Conservation (phyloP, 2,797 vertebrate species). For the Steatocranus sp. region DNA sequence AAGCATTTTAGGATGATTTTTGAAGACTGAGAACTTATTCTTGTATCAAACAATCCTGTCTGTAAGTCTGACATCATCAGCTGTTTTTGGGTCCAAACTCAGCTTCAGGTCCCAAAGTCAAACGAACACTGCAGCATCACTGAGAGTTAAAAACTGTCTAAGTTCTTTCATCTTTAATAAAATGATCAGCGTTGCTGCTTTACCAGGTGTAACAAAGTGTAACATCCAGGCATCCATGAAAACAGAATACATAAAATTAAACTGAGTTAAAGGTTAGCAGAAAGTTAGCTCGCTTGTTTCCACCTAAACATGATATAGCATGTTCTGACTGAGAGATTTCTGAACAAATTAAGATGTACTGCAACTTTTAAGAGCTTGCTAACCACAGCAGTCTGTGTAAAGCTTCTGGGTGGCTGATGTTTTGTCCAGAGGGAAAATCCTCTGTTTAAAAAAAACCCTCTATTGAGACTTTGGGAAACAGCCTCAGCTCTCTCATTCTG, state of each 20-base stretch:
- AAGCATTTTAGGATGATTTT: background rate
- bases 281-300: background rate
- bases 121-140: accelerated
- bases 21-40: background rate
- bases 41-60: accelerated
- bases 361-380: background rate
- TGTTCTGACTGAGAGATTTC: background rate
- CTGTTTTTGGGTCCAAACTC: background rate
- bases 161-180: background rate
- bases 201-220: background rate
- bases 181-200: background rate
- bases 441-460: background rate
- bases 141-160: background rate
- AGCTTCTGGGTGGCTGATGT: background rate
- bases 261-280: background rate
- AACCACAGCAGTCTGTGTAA: background rate
- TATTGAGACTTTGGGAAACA: background rate
- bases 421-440: background rate
- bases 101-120: background rate
- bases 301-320: background rate
- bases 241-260: background rate
- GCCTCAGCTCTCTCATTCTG: background rate
- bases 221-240: background rate
- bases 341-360: background rate
- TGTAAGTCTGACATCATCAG: background rate